Conservation (phyloP, 1,140 invertebrate genomes). For the Platyura marginata region DNA sequence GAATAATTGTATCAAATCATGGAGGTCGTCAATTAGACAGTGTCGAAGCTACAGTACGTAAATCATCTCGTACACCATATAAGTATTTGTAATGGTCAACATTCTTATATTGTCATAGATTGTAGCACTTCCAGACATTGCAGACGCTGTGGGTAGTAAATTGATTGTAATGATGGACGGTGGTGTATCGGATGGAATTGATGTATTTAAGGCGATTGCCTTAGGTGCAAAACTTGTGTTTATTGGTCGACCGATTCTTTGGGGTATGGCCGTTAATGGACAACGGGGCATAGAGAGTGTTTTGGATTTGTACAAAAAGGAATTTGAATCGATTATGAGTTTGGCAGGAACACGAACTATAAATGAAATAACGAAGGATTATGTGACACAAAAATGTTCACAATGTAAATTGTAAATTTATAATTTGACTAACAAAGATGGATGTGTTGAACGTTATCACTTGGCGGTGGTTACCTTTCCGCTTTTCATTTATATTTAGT, state of each 20-base stretch:
- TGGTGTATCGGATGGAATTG: constrained; percentile 48
- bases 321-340: constrained; percentile 60
- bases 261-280: constrained; percentile 66
- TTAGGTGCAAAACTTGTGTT: constrained; percentile 85
- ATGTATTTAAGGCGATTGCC: constrained; percentile 81
- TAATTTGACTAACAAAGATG: no score
- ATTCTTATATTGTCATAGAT: constrained; percentile 34
- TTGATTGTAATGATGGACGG: constrained; percentile 78
- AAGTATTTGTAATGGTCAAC: no score
- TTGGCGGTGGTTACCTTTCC: no score
- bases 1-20: constrained; percentile 81
- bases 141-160: constrained; percentile 48
- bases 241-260: constrained; percentile 71
- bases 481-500: no score
- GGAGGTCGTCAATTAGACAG: constrained; percentile 77
- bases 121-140: constrained; percentile 70
- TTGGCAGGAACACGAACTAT: constrained; percentile 52
- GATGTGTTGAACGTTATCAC: no score
- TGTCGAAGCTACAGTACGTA: constrained; percentile 11
- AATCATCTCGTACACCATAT: no score
- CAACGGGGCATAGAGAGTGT: constrained; percentile 58
- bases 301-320: constrained; percentile 51
- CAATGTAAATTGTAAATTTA: not conserved
- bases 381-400: constrained; percentile 42
- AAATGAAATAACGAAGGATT: constrained; percentile 37